Conservation (phyloP, 2,888 invertebrate species). For the Lapara coniferarum region DNA sequence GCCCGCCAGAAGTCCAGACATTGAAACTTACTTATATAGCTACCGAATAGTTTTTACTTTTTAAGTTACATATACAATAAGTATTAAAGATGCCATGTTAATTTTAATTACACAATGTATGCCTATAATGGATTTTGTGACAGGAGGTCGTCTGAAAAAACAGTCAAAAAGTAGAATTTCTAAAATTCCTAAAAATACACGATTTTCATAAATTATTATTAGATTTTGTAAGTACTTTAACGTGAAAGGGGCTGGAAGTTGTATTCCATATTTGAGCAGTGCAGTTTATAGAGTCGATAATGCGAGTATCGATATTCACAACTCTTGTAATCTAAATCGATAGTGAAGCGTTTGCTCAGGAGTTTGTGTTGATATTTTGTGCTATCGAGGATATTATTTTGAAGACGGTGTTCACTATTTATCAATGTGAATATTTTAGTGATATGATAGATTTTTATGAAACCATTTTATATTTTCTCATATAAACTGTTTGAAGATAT, state of each 20-base stretch:
- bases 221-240: conserved; percentile 17
- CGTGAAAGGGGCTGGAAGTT: not conserved
- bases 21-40: conserved; percentile 73
- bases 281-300: conserved; percentile 15
- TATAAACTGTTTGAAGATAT: conserved; percentile 6
- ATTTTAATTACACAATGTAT: conserved; percentile 65
- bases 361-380: conserved; percentile 4
- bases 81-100: conserved; percentile 62
- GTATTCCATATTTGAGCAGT: conserved; percentile 19
- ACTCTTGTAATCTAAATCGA: not conserved
- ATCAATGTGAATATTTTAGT: not conserved
- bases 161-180: conserved; percentile 7
- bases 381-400: not conserved
- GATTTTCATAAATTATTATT: not conserved
- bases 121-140: conserved; percentile 30
- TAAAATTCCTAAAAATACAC: conserved; percentile 10
- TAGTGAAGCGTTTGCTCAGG: not conserved
- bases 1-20: conserved; percentile 42
- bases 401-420: not conserved
- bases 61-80: conserved; percentile 74
- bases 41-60: conserved; percentile 70
- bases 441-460: not conserved
- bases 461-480: not conserved
- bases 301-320: not conserved
- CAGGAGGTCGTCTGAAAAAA: conserved; percentile 25